Evolutionary conservation across 2,888 invertebrate species (phyloP), one percentile per base, ranked within the genome.

Genomic region (Mactromeris polynyma): DNA sequence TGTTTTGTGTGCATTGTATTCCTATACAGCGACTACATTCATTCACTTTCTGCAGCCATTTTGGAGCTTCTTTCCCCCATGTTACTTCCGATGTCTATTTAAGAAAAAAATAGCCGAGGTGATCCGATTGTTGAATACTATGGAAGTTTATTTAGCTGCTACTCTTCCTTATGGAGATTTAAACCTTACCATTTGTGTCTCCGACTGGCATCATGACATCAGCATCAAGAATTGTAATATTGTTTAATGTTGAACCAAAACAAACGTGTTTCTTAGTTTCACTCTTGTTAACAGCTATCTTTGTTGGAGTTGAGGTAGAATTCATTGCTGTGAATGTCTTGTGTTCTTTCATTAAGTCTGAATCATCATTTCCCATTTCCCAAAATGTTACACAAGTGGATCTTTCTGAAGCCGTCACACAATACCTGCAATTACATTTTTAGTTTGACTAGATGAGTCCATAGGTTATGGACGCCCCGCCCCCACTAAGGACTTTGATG

Each of bases 311-410:
- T 14, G 69, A 38, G 21, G 85, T 85, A 54, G 36, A 73, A 38
- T 73, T 81, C 3, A n/a, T 19, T 33, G 54, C 51, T 42, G n/a
- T 26, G 31, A 85, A 42, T 54, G 85, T 36, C 36, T 82, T 85
- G 26, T 80, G 36, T 51, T 88, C 77, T 31, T 40, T 69, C 81
- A 90, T 86, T 31, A 90, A 42, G 31, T 90, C 90, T 81, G 91
- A 83, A n/a, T 87, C 86, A 26, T 78, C 38, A 33, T 58, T 85
- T n/a, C 93, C 93, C 87, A 93, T 89, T 51, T 91, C 84, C 91
- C 91, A 91, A 1, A 90, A 40, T 26, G 86, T 77, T 19, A 89
- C 64, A 31, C 33, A 58, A 19, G 83, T 83, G 31, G 58, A 33
- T 6, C 79, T 83, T 33, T 80, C 54, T 33, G 86, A 79, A 19